Evolutionary conservation across 2,113 vertebrate genomes (phyloP), one percentile per base, ranked within the genome.

Genomic region (Lasiurus cinereus): DNA sequence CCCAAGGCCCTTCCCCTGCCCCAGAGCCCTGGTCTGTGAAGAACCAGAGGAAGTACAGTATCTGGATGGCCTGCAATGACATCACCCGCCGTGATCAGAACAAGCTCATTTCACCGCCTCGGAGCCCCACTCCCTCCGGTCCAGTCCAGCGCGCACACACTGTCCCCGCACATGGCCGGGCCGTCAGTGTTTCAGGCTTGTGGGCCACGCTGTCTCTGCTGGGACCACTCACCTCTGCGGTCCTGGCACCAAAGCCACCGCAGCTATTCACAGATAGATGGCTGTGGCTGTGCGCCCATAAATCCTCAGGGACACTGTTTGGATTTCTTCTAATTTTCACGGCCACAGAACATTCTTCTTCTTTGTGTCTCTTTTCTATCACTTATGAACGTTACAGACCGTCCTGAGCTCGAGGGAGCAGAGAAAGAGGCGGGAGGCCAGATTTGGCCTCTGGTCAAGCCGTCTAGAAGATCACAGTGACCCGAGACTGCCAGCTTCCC

Each of bases 1-100:
- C 78, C 67, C 33, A 15, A 21, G 36, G 36, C 22, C 54, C 10
- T 59, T 69, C 72, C 39, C n/a, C 48, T 14, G n/a, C 70, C 70
- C 7, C 31, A 83, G 54, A 91, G 50, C 48, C 8, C n/a, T 48
- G 11, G 80, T 21, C 66, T 83, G 46, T 13, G 72, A 54, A n/a
- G 69, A 79, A 85, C 80, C 84, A 93, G 46, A 94, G 93, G 31
- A 78, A 79, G 69, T 31, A n/a, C n/a, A 24, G 59, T 91, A n/a
- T n/a, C n/a, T 94, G 50, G 85, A 50, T 31, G 33, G 21, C 69
- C 69, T 24, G 15, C 10, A 64, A 94, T 94, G 86, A 96, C 19
- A n/a, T 89, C 74, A n/a, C 4, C 52, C 7, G 4, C 8, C 77
- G n/a, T 46, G 50, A 74, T 85, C n/a, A 18, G 56, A 91, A 83